Conservation (phyloP, 1,140 invertebrate species). For the Drosophila athabasca region DNA sequence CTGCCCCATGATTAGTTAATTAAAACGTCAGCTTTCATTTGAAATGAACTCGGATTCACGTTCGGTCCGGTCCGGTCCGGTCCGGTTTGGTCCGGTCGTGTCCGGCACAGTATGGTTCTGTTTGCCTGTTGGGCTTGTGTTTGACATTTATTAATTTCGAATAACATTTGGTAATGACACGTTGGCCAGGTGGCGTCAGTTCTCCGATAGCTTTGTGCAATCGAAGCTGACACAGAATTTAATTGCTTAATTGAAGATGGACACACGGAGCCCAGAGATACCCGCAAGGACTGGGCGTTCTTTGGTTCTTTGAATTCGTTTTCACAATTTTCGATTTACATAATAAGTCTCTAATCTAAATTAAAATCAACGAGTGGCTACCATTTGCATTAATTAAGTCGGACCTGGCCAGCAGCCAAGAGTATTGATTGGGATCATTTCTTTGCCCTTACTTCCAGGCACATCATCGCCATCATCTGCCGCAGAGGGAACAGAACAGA, state of each 20-base stretch:
- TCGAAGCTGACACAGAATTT: constrained; percentile 54
- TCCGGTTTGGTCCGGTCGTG: background rate
- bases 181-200: constrained; percentile 17
- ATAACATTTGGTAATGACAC: constrained; percentile 48
- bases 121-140: constrained; percentile 14
- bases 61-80: too few species aligned
- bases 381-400: constrained; percentile 78
- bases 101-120: background rate
- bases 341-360: constrained; percentile 75
- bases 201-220: constrained; percentile 20
- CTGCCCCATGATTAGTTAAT: constrained; percentile 72
- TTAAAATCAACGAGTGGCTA: constrained; percentile 71
- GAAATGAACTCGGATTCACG: constrained; percentile 56
- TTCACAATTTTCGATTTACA: constrained; percentile 62
- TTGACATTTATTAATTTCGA: constrained; percentile 70
- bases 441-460: constrained; percentile 44
- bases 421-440: constrained; percentile 74
- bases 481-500: constrained; percentile 4
- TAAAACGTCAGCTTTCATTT: constrained; percentile 62
- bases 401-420: constrained; percentile 34
- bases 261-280: constrained; percentile 5
- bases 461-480: constrained; percentile 14
- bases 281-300: constrained; percentile 3
- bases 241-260: constrained; percentile 70
- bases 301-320: constrained; percentile 31